Conservation (phyloP, 2,113 vertebrate genomes). For the Pandion haliaetus region DNA sequence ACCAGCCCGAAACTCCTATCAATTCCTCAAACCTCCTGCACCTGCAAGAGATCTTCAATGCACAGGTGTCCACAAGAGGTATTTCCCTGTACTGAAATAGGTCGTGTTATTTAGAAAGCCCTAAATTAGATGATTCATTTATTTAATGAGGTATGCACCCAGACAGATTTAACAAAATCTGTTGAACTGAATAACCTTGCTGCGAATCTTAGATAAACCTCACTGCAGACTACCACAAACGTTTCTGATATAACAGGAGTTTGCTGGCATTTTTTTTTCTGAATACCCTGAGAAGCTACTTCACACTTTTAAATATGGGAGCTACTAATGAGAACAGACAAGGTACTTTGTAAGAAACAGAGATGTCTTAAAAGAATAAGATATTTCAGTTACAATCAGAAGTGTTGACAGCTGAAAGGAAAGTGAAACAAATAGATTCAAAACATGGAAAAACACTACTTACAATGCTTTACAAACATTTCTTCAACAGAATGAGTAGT, state of each 20-base stretch:
- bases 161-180: background rate
- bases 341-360: background rate
- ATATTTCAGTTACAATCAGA: slow-evolving; percentile 18
- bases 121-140: background rate
- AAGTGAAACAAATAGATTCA: slow-evolving; percentile 43
- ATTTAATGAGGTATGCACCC: background rate
- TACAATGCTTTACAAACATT: slow-evolving; percentile 35
- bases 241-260: background rate
- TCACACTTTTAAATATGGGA: background rate
- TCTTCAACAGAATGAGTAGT: background rate
- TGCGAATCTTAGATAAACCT: background rate
- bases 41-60: background rate
- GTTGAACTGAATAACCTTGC: background rate
- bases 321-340: background rate
- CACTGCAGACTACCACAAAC: background rate
- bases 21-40: background rate
- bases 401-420: slow-evolving; percentile 58
- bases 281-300: background rate
- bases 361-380: background rate
- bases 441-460: slow-evolving; percentile 31
- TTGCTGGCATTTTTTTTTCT: background rate
- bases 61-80: background rate
- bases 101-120: background rate
- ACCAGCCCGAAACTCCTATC: background rate
- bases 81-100: background rate